Evolutionary conservation across 2,797 vertebrate genomes (phyloP).

Genomic region (Ceryle rudis): DNA sequence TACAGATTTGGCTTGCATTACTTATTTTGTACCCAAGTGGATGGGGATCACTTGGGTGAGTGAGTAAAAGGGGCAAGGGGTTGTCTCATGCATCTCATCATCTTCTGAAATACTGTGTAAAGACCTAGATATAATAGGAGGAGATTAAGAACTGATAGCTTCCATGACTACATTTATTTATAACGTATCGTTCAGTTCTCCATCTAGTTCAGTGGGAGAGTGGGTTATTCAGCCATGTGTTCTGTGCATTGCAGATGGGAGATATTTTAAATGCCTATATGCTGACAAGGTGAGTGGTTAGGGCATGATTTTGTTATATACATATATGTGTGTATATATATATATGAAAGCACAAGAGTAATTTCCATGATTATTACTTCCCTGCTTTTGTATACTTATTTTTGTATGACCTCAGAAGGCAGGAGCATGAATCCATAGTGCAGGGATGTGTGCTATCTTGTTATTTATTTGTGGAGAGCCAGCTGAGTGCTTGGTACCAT

Average conservation of each 20-base stretch:
- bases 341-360: background rate
- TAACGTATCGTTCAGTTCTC: background rate
- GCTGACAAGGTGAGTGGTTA: conserved; percentile 59
- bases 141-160: background rate
- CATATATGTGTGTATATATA: background rate
- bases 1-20: conserved; percentile 22
- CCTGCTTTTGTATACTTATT: background rate
- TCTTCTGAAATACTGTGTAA: background rate
- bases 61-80: background rate
- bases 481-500: background rate
- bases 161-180: conserved; percentile 44
- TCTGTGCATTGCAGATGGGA: conserved; percentile 14
- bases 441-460: background rate
- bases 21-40: conserved; percentile 29
- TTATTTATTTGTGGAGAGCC: conserved; percentile 12
- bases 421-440: background rate
- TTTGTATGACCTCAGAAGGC: background rate
- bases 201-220: background rate
- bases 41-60: background rate
- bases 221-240: conserved; percentile 40
- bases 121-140: conserved; percentile 7
- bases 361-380: background rate
- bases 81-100: conserved; percentile 9
- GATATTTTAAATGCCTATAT: conserved; percentile 47
- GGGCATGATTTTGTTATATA: conserved; percentile 35